Base-by-base conservation (phyloP, 2,797 vertebrate species). In the Parauchenoglanis punctatus region DNA sequence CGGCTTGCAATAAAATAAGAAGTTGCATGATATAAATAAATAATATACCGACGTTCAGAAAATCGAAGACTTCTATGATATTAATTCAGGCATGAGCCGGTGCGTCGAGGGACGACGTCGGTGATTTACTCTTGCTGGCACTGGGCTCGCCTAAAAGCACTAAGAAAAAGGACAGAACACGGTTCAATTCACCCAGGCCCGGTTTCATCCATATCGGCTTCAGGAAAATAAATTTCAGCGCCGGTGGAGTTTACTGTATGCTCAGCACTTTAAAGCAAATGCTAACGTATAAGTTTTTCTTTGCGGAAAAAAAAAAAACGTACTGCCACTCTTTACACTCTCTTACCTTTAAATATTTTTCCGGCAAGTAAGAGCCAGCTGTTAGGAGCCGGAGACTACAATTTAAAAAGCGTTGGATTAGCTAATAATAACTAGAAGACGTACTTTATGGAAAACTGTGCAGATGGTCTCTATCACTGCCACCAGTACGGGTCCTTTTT, bases 71-170 rank as follows among this genome's bases (percentile, higher is more conserved):
- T 85, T 87, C 85, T 87, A 81, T 84, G 87, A 87, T 90, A 86
- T 91, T 88, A 90, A 91, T 90, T 86, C 63, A 35, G n/a, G 84
- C 76, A 85, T 86, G 63, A 89, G 77, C 68, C 59, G 59, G 85
- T 65, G 87, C 81, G 72, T 83, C 72, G 78, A 67, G 63, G 73
- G 87, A 87, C 61, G 76, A 35, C 87, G 76, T 77, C 15, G 59
- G 46, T 73, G 85, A 85, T 91, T 68, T 88, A 84, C 80, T 85
- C 80, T 77, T 86, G 61, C 81, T 89, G 90, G 84, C 86, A 89
- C 84, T 28, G 8, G 28, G 77, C 84, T 72, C 6, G 40, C n/a
- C 44, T 46, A 59, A 80, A 87, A 88, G 68, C 81, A 84, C 81
- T 67, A 86, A 86, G 68, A 46, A 85, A 81, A 67, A 7, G n/a